Conservation (phyloP, 2,888 invertebrate genomes). For the Nebria salina region DNA sequence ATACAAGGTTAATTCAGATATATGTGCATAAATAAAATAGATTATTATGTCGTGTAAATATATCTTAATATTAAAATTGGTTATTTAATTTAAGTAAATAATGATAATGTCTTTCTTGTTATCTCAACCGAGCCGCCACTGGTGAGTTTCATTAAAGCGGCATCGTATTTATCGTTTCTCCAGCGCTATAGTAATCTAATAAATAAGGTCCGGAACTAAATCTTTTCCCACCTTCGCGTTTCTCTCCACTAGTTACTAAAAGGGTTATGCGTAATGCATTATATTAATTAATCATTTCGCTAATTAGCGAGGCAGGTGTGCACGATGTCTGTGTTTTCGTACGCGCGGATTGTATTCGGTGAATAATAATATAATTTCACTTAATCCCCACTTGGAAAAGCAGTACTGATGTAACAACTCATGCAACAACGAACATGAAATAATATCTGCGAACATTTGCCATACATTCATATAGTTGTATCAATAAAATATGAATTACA, state of each 20-base stretch:
- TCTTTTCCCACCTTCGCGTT: slow-evolving; percentile 22
- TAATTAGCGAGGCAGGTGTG: slow-evolving; percentile 40
- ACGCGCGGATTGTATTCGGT: slow-evolving; percentile 17
- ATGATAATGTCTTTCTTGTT: background rate
- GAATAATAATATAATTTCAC: slow-evolving; percentile 30
- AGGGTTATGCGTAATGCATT: slow-evolving; percentile 43
- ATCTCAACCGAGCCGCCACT: background rate
- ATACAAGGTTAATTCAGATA: too few species aligned
- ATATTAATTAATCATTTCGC: slow-evolving; percentile 43
- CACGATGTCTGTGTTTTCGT: slow-evolving; percentile 25
- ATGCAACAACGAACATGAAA: background rate
- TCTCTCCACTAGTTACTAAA: slow-evolving; percentile 14
- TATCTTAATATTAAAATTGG: too few species aligned
- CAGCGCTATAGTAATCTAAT: slow-evolving; percentile 41
- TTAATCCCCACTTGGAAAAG: slow-evolving; percentile 14
- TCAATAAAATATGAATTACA: background rate
- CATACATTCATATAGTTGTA: background rate
- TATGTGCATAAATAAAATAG: too few species aligned
- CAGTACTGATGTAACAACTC: background rate
- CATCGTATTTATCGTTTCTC: slow-evolving; percentile 32
- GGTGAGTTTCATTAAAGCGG: slow-evolving; percentile 33
- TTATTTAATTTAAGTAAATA: too few species aligned
- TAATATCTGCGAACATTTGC: background rate
- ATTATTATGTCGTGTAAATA: too few species aligned
- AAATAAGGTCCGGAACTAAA: slow-evolving; percentile 35